Evolutionary conservation across 2,113 vertebrate genomes (phyloP).

Genomic region (Otocyon megalotis): DNA sequence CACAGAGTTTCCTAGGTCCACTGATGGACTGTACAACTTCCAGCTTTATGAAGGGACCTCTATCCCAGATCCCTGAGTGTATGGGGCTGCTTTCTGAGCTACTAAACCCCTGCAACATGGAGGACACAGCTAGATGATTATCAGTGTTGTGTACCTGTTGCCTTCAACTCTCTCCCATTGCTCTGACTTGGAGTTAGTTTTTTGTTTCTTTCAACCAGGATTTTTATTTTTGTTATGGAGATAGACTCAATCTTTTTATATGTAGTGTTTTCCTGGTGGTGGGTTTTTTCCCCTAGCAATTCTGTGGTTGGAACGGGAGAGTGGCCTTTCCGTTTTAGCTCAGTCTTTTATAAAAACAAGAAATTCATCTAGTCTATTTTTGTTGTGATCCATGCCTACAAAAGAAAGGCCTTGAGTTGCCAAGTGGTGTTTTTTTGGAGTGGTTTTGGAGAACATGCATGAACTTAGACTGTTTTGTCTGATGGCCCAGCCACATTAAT

Average conservation of each 20-base stretch:
- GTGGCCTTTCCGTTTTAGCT: not conserved
- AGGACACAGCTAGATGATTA: not conserved
- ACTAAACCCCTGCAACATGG: not conserved
- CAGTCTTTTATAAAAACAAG: not conserved
- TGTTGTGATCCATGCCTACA: not conserved
- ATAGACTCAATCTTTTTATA: not conserved
- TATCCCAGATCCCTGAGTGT: not conserved
- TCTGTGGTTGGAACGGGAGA: not conserved
- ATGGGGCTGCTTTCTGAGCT: not conserved
- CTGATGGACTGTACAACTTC: not conserved
- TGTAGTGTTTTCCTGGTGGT: not conserved
- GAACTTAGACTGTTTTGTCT: not conserved
- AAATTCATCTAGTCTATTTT: not conserved
- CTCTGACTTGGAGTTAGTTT: not conserved
- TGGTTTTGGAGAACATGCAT: not conserved
- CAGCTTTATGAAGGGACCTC: not conserved
- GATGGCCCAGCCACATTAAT: not conserved
- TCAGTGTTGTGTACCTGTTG: not conserved
- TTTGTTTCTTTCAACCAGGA: not conserved
- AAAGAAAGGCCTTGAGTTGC: not conserved
- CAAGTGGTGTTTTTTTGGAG: not conserved
- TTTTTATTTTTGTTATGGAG: not conserved
- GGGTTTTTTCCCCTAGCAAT: not conserved
- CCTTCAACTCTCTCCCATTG: not conserved
- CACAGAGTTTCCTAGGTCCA: not conserved